Base-by-base conservation (phyloP, 2,797 vertebrate species). In the Hoplostethus mediterraneus region DNA sequence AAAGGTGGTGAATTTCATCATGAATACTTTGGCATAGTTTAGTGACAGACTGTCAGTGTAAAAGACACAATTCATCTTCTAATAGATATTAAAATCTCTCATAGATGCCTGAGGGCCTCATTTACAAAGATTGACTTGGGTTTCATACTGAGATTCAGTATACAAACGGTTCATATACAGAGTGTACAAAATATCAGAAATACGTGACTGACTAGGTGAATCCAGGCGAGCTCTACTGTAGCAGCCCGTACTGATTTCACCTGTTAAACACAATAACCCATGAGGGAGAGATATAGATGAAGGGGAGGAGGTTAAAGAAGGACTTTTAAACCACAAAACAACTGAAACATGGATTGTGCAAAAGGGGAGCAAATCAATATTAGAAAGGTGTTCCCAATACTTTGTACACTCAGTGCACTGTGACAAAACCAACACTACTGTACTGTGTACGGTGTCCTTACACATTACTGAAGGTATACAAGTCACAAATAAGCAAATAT, bases 21-120 rank as follows among this genome's bases (percentile, higher is more conserved):
- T 87, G 81, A 86, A 86, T 88, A 84, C 94, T 95, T 95, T 95
- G 94, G 94, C 93, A 94, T 95, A 93, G 91, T 92, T 92, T 86
- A 83, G 84, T 90, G 89, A 92, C 79, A 70, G 84, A 95, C 91
- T 90, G 88, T 82, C 67, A 77, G 63, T 90, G 83, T 80, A 85
- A 87, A 81, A 81, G 80, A 91, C 82, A 85, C 90, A 90, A 88
- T 88, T 90, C 88, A 84, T 88, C 71, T 73, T 67, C 66, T 71
- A 65, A 91, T 87, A 86, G 70, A 79, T 81, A 71, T 67, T 62
- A 44, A 76, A 80, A 81, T 64, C 77, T 85, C 70, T 74, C 57
- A 57, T 73, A n/a, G 25, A 78, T 67, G 82, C 63, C 63, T 28
- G 57, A 84, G 61, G 77, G 75, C 73, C 64, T 77, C 52, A 28